Evolutionary conservation across 2,797 vertebrate species (phyloP).

Genomic region (Myioborus miniatus): DNA sequence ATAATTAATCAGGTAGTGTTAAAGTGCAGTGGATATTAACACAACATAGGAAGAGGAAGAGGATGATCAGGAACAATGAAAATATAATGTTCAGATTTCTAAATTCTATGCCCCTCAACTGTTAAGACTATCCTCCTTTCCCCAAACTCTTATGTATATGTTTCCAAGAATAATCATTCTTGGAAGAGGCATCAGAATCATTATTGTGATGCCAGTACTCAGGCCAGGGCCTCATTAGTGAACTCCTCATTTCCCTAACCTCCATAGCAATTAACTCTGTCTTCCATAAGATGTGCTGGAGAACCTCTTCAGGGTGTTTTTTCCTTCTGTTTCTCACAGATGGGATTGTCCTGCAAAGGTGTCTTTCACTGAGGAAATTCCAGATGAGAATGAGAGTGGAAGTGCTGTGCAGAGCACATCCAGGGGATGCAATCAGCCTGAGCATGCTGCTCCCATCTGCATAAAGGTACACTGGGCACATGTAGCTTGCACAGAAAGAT

Average conservation of each 20-base stretch:
- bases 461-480: fast-evolving
- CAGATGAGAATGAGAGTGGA: not conserved
- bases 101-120: not conserved
- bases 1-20: not conserved
- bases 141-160: fast-evolving
- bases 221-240: not conserved
- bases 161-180: not conserved
- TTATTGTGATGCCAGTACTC: not conserved
- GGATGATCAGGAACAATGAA: not conserved
- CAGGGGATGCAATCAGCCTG: not conserved
- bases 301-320: not conserved
- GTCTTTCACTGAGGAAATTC: not conserved
- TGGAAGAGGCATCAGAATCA: not conserved
- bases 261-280: not conserved
- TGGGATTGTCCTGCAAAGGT: not conserved
- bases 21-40: not conserved
- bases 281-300: fast-evolving
- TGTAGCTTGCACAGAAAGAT: not conserved
- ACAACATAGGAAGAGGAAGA: not conserved
- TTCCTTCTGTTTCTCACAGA: not conserved
- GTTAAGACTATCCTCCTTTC: not conserved
- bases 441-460: fast-evolving
- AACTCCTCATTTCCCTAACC: not conserved
- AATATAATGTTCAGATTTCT: not conserved
- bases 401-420: fast-evolving